Evolutionary conservation across 2,797 vertebrate genomes (phyloP).

Genomic region (Amniataba percoides): DNA sequence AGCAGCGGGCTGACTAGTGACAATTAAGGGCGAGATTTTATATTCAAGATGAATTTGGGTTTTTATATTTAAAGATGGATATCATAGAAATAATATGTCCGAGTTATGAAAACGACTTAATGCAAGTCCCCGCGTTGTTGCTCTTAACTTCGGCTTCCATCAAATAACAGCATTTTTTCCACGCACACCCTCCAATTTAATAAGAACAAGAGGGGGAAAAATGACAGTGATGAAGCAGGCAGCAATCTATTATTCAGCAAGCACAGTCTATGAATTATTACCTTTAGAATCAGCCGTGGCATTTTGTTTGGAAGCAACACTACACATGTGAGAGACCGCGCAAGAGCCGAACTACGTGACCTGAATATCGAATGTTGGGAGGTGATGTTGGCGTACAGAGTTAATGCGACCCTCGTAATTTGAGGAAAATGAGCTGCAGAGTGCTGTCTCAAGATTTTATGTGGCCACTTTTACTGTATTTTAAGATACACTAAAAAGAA

Average conservation of each 20-base stretch:
- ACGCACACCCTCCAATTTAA: not conserved
- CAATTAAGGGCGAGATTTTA: not conserved
- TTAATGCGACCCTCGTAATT: not conserved
- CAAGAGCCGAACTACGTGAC: not conserved
- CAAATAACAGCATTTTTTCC: not conserved
- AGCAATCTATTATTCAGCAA: constrained; percentile 4
- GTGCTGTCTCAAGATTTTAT: not conserved
- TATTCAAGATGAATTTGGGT: not conserved
- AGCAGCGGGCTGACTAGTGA: not conserved
- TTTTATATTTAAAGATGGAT: not conserved
- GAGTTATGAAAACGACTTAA: not conserved
- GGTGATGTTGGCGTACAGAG: not conserved
- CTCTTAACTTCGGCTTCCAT: constrained; percentile 1
- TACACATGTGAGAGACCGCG: not conserved
- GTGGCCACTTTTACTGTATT: not conserved
- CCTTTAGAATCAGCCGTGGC: not conserved
- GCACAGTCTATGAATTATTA: not conserved
- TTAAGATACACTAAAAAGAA: constrained; percentile 29
- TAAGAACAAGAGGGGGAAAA: not conserved
- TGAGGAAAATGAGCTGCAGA: not conserved
- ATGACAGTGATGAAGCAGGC: not conserved
- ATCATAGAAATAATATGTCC: not conserved
- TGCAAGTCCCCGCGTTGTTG: not conserved
- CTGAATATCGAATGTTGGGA: not conserved
- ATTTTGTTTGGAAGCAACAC: constrained; percentile 6